phyloP scores from a whole-genome alignment of 64 coral and sea anemone genomes.

The Stylophora pistillata region DNA sequence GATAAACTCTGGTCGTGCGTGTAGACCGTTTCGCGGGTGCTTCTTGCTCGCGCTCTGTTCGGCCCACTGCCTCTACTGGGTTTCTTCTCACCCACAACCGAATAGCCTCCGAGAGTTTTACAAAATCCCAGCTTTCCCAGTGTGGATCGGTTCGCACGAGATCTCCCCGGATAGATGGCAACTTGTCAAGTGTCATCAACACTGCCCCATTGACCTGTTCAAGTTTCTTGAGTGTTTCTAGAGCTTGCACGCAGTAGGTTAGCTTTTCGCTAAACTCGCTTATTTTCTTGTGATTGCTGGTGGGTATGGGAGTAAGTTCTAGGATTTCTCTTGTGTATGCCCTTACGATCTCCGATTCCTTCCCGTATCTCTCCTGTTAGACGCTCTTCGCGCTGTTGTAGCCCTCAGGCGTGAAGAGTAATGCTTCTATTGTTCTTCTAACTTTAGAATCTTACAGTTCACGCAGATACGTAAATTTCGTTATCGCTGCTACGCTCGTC shows the following conservation, averaged over 20 bases:
- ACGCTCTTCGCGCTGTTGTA: background rate
- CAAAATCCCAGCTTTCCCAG: slow-evolving; percentile 21
- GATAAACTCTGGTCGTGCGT: background rate
- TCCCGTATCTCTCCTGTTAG: background rate
- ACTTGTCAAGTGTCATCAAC: slow-evolving; percentile 4
- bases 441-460: background rate
- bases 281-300: background rate
- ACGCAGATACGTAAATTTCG: background rate
- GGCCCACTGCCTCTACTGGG: background rate
- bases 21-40: background rate
- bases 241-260: background rate
- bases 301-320: background rate
- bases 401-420: background rate
- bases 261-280: slow-evolving; percentile 5
- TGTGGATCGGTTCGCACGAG: slow-evolving; percentile 12
- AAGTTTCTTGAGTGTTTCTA: slow-evolving; percentile 3
- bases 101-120: slow-evolving; percentile 2
- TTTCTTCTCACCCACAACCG: slow-evolving; percentile 11
- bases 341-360: background rate
- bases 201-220: background rate
- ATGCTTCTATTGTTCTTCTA: background rate
- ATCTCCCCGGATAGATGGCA: background rate
- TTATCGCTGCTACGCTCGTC: background rate
- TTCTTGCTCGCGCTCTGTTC: slow-evolving; percentile 16
- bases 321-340: background rate